Evolutionary conservation across 2,113 vertebrate genomes (phyloP).

Genomic region (Poeciliopsis occidentalis): DNA sequence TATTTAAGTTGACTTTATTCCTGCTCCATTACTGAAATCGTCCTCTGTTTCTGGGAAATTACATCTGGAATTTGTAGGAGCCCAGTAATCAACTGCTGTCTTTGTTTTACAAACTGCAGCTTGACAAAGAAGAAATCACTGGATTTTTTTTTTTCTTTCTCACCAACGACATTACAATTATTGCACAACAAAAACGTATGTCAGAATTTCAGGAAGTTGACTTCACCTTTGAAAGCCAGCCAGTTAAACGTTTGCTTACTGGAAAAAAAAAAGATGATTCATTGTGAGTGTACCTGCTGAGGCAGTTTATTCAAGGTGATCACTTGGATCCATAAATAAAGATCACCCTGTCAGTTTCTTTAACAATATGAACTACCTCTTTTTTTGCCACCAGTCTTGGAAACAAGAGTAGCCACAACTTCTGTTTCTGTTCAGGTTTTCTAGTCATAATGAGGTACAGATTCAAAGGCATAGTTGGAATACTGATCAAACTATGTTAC

Average conservation of each 20-base stretch:
- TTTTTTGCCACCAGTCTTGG: slow-evolving; percentile 49
- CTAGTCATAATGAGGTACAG: slow-evolving; percentile 36
- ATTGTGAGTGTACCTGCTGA: slow-evolving; percentile 34
- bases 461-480: slow-evolving; percentile 55
- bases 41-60: too few relatives aligned
- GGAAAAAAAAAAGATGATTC: slow-evolving; percentile 12
- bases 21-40: background rate
- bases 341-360: slow-evolving; percentile 26
- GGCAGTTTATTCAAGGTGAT: slow-evolving; percentile 11
- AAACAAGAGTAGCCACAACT: slow-evolving; percentile 42
- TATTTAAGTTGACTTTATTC: background rate
- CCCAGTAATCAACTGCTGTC: background rate
- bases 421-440: slow-evolving; percentile 49
- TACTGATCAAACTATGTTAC: slow-evolving; percentile 40
- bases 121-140: slow-evolving; percentile 1
- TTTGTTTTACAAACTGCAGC: slow-evolving; percentile 5
- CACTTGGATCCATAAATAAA: slow-evolving; percentile 18
- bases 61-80: background rate
- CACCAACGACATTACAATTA: slow-evolving; percentile 30
- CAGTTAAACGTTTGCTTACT: slow-evolving; percentile 13
- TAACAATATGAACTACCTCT: slow-evolving; percentile 70
- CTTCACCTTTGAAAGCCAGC: slow-evolving; percentile 4
- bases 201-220: slow-evolving; percentile 11
- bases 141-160: background rate
- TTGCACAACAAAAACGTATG: slow-evolving; percentile 50